Base-by-base conservation (phyloP, 2,113 vertebrate species). In the Hemicordylus capensis region DNA sequence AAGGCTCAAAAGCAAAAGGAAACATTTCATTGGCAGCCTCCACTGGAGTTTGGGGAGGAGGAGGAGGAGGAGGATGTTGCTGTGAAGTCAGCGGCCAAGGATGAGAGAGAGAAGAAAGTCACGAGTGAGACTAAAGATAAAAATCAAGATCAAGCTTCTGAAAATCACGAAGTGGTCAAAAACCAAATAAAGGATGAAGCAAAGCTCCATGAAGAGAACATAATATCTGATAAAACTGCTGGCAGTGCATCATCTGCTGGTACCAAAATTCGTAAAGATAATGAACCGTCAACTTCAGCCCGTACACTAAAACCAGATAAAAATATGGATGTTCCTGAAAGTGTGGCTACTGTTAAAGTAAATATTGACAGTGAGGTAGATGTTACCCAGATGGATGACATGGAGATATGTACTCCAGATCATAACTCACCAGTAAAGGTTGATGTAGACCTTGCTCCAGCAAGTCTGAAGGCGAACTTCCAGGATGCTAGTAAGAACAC, bases 11-110 rank as follows among this genome's bases (percentile, higher is more conserved):
- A 98, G 87, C 97, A 96, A 85, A 99, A 98, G 86, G 98, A 98
- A 83, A 95, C 90, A 0, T 99, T 99, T 88, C 98, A 98, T 66
- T 99, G 99, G 99, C 98, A 99, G 90, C 99, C 99, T 10, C 99
- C 99, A 0, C 92, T 99, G 6, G 98, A 99, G 93, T 99, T 98
- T 15, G 99, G 97, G 4, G 99, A 99, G 8, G 99, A 99, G 56
- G 98, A 98, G 0, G 98, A 99, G 17, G 84, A 79, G 31, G 61
- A 67, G 1, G 97, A 96, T 1, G 85, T 83, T 19, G 83, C 92
- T 34, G 93, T 92, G 85, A 95, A 91, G 74, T 90, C 89, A 31
- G 74, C 86, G 74, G 72, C 4, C 10, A 89, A 39, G 78, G 87
- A 94, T 3, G 10, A 37, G 17, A 90, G 86, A 70, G 92, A 93